Evolutionary conservation across 2,797 vertebrate genomes (phyloP).

Genomic region (Ctenopoma kingsleyae): DNA sequence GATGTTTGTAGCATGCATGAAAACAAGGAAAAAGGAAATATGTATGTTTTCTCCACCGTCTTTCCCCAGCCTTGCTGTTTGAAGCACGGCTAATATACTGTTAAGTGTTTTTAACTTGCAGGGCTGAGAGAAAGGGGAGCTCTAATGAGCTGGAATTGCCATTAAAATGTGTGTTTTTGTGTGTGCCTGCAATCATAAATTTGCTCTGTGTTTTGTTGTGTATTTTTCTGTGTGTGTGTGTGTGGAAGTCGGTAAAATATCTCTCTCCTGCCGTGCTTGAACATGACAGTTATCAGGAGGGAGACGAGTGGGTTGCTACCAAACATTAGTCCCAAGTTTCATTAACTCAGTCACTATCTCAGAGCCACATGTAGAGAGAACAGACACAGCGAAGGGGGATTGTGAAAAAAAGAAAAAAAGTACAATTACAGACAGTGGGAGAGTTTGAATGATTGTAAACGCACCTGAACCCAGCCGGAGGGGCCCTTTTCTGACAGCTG

Average conservation of each 20-base stretch:
- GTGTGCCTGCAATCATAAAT: constrained; percentile 8
- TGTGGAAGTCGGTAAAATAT: constrained; percentile 21
- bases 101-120: constrained; percentile 68
- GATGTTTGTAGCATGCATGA: constrained; percentile 32
- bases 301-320: constrained; percentile 29
- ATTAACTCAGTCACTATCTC: constrained; percentile 46
- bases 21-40: constrained; percentile 64
- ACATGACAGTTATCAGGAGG: constrained; percentile 31
- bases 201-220: constrained; percentile 8
- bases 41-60: constrained; percentile 44
- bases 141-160: constrained; percentile 67
- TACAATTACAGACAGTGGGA: constrained; percentile 29
- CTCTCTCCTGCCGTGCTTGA: constrained; percentile 26
- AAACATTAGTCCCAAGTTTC: constrained; percentile 43
- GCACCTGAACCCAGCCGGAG: constrained; percentile 68
- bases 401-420: neutral
- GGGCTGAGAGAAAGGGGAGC: constrained; percentile 50
- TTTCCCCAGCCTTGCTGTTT: constrained; percentile 47
- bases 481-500: constrained; percentile 56
- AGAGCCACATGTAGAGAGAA: constrained; percentile 11
- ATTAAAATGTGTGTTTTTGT: constrained; percentile 50
- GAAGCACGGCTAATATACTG: constrained; percentile 53
- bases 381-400: neutral
- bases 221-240: constrained; percentile 18
- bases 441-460: constrained; percentile 16